Evolutionary conservation across 1,140 invertebrate genomes (phyloP).

Genomic region (Wiebesia pumilae): DNA sequence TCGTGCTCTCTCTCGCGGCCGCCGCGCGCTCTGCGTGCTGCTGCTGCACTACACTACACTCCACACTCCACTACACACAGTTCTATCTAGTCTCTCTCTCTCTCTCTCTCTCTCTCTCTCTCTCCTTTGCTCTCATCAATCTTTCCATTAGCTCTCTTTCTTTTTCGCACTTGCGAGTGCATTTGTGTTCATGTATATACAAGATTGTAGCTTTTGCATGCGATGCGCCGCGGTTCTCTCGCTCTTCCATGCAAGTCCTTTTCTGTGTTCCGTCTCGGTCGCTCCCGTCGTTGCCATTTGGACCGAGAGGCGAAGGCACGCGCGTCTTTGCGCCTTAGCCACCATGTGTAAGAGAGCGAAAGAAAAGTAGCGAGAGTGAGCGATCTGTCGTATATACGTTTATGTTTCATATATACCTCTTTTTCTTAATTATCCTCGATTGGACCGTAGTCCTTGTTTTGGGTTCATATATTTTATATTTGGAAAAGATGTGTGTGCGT

Average conservation of each 20-base stretch:
- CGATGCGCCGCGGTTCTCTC: conserved; percentile 18
- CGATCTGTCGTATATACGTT: neutral
- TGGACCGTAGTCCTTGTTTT: no score
- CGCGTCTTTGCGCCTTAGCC: neutral
- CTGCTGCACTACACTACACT: conserved; percentile 7
- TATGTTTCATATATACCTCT: neutral
- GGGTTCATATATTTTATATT: no score
- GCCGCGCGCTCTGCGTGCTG: conserved; percentile 31
- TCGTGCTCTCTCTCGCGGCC: conserved; percentile 31
- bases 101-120: neutral
- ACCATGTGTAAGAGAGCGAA: neutral
- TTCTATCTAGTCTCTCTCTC: neutral
- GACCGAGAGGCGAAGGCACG: neutral
- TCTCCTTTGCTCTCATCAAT: neutral
- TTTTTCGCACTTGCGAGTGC: neutral
- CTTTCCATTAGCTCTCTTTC: neutral
- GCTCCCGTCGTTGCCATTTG: neutral
- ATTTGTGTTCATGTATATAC: neutral
- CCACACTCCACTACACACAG: neutral
- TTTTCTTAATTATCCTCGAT: no score
- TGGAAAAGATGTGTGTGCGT: no score
- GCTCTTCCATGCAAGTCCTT: neutral
- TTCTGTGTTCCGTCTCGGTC: neutral
- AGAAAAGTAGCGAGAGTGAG: neutral
- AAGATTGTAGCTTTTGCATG: neutral